Base-by-base conservation (phyloP, 2,888 invertebrate species). In the Lamellibrachia columna region DNA sequence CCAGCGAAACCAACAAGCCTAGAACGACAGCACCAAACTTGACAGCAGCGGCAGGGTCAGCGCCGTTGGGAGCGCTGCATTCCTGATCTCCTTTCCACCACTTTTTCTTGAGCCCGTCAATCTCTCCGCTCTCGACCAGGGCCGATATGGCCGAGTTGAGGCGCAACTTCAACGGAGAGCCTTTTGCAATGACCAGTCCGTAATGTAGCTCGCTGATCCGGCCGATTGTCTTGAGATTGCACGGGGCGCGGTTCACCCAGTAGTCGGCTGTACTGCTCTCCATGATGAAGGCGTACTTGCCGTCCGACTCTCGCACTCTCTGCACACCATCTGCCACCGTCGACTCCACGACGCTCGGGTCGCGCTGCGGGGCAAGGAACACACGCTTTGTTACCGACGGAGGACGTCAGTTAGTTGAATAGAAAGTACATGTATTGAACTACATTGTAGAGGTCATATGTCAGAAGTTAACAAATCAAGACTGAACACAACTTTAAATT, bases 251-350 rank as follows among this genome's bases (percentile, higher is more conserved):
- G 90, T 93, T 93, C 28, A 92, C 92, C 52, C 93, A 90, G 92
- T 93, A 93, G 58, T 93, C 90, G 6, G 94, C 93, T 22, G 92
- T 90, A 90, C 92, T 92, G 52, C 93, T 92, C 90, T 94, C 94
- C 92, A 93, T 92, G 90, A 94, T 93, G 91, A 94, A 93, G 22
- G 93, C 94, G 92, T 93, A 94, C 90, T 93, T 94, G 11, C 91
- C 92, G 52, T 92, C 90, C n/a, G 92, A 92, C 2, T 91, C 92
- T 1, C 94, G 92, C 8, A 96, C 94, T n/a, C 92, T 92, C n/a
- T 93, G 52, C 6, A 95, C 93, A 8, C 95, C 95, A 0, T 94
- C 94, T 8, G 93, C 91, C 9, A 95, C 91, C 15, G 93, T 91
- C 7, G 53, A 90, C 22, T 93, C 92, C 40, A 92, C 7, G 90